phyloP scores from a whole-genome alignment of 2,113 vertebrate genomes.

The Pelmatolapia mariae region DNA sequence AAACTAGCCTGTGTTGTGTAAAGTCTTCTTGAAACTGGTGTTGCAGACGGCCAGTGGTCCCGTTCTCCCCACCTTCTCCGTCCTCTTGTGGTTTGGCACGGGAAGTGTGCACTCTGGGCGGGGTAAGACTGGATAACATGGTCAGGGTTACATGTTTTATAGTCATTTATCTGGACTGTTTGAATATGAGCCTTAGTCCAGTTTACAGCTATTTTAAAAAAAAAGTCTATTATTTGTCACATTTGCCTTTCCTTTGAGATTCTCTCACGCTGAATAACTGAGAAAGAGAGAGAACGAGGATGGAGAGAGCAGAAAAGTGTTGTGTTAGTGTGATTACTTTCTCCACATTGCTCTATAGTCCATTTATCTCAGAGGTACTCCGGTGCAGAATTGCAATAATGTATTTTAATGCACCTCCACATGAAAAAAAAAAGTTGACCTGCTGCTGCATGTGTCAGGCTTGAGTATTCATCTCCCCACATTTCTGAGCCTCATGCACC shows the following conservation, averaged over 20 bases:
- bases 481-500: conserved; percentile 33
- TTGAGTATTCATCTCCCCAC: conserved; percentile 3
- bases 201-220: background rate
- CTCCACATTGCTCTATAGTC: conserved; percentile 9
- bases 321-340: conserved; percentile 31
- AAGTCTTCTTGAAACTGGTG: conserved; percentile 43
- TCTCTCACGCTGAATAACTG: conserved; percentile 1
- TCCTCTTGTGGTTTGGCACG: conserved; percentile 52
- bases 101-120: conserved; percentile 9
- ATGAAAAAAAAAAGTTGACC: conserved; percentile 47
- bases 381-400: conserved; percentile 18
- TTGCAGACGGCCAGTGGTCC: conserved; percentile 23
- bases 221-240: background rate
- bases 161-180: conserved; percentile 1
- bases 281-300: background rate
- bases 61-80: conserved; percentile 26
- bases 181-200: background rate
- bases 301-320: conserved; percentile 31
- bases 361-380: conserved; percentile 41
- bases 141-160: conserved; percentile 32
- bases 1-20: conserved; percentile 33
- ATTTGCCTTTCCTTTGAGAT: background rate
- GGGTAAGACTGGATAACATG: conserved; percentile 6
- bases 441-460: conserved; percentile 22
- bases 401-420: conserved; percentile 44